Evolutionary conservation across 2,113 vertebrate species (phyloP), one percentile per base, ranked within the genome.

Genomic region (Leiothrix lutea): DNA sequence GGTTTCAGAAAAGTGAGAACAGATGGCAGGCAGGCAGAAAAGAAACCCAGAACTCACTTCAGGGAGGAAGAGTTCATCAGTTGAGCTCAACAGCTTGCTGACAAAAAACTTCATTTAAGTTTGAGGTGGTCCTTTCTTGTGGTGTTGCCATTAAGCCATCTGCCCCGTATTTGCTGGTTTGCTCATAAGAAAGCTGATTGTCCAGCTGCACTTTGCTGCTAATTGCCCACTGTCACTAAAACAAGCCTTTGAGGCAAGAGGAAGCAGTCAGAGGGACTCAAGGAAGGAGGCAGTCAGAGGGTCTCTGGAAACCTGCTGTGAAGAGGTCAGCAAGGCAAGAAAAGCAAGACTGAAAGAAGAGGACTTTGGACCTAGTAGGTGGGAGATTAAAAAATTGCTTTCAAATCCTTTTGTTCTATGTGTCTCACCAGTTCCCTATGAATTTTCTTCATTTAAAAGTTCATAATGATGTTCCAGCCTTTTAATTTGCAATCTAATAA

Each of bases 31-130:
- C 61, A 82, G 53, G 56, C 15, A 79, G 65, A 71, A 79, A 36
- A 93, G 53, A 97, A 90, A 67, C 20, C 17, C 61, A 91, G 61
- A 89, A 90, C 26, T 87, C 78, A 87, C 78, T 91, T 79, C 48
- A 60, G 66, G 66, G 48, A 91, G 48, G 40, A 88, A 73, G 17
- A 60, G 38, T 67, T 87, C 33, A 62, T 51, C 73, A 84, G 15
- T 2, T 80, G 54, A 21, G 42, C 80, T 80, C 47, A 89, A 87
- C 54, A 78, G 53, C 81, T 85, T 87, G 81, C 85, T 94, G 36
- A 79, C 45, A 90, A 75, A 85, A 85, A 36, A n/a, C n/a, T 90
- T 84, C 16, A 44, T 44, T 80, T 64, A 81, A 47, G 36, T 71
- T 79, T 72, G 88, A 75, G 53, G 53, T 64, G 31, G 66, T 42